Percentiles rank a stretch among this genome's conserved stretches.
phyloP scores from a whole-genome alignment of 2,113 vertebrate genomes.

The Forbesichthys papilliferus region DNA sequence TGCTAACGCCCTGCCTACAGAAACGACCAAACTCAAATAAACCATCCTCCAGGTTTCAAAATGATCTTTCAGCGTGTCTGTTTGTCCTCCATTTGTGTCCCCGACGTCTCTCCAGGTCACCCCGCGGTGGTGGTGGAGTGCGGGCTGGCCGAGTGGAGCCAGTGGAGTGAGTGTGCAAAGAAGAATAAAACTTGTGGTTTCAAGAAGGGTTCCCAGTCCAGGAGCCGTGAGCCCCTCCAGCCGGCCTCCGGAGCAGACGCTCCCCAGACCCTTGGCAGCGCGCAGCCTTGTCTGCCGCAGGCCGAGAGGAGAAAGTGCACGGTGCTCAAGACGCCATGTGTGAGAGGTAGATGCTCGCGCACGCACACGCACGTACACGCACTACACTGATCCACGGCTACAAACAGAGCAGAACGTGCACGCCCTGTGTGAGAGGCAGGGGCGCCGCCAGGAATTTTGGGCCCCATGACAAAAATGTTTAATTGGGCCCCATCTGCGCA shows the following conservation, averaged over 20 bases:
- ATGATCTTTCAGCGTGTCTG: slow-evolving; percentile 16
- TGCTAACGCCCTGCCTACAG: no score
- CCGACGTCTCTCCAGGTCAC: slow-evolving; percentile 30
- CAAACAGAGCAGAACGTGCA: no score
- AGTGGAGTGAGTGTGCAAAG: slow-evolving; percentile 91
- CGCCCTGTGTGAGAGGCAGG: no score
- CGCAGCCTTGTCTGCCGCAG: slow-evolving; percentile 76
- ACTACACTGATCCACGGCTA: not conserved
- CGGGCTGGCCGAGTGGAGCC: slow-evolving; percentile 91
- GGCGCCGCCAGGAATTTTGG: no score
- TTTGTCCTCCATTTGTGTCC: slow-evolving; percentile 8
- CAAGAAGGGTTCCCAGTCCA: slow-evolving; percentile 87
- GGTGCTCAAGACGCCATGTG: slow-evolving; percentile 81
- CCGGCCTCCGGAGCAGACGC: slow-evolving; percentile 71
- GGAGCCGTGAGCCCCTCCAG: slow-evolving; percentile 79
- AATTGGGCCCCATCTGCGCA: no score
- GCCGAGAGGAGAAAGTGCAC: slow-evolving; percentile 85
- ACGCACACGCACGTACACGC: not conserved
- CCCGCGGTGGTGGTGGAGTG: slow-evolving; percentile 86
- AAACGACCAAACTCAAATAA: not conserved
- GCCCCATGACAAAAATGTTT: no score
- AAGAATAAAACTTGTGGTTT: slow-evolving; percentile 93
- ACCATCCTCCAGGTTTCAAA: slow-evolving; percentile 15
- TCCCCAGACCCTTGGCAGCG: slow-evolving; percentile 46
- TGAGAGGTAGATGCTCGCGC: slow-evolving; percentile 77